These are phyloP conservation scores for Actias luna DNA, from an alignment of 2,888 invertebrate species.

Conservation along the genomic window DNA sequence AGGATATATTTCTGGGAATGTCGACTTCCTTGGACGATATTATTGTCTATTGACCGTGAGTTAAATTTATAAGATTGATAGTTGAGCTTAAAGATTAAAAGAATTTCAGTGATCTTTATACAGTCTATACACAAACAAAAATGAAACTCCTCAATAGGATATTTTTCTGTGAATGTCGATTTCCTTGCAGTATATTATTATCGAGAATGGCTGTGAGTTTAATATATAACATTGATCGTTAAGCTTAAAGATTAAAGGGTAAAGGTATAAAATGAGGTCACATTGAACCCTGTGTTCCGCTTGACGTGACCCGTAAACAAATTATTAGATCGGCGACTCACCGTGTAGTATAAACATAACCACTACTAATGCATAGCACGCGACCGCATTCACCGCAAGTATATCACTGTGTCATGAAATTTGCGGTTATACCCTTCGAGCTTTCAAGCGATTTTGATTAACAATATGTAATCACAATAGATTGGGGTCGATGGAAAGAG, in stretches of 20 bases:
- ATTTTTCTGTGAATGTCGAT: too few species aligned
- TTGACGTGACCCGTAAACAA: slow-evolving; percentile 11
- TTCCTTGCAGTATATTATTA: neutral
- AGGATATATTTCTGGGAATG: too few species aligned
- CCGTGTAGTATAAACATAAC: neutral
- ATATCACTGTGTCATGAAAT: neutral
- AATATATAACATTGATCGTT: neutral
- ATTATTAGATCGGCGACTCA: slow-evolving; percentile 7
- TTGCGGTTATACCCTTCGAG: too few species aligned
- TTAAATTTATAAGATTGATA: too few species aligned
- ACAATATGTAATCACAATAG: neutral
- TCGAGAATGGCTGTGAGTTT: neutral
- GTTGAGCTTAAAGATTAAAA: too few species aligned
- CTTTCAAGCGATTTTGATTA: too few species aligned
- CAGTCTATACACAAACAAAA: too few species aligned
- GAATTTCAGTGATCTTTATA: too few species aligned
- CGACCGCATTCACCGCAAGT: neutral
- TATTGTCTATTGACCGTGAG: too few species aligned
- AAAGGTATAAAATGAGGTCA: slow-evolving; percentile 8
- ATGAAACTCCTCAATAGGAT: too few species aligned
- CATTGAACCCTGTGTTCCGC: slow-evolving; percentile 1
- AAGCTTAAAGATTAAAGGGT: slow-evolving; percentile 6
- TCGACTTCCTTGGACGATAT: too few species aligned
- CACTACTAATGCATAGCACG: neutral
- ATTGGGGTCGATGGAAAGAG: too few species aligned